Evolutionary conservation across 2,113 vertebrate genomes (phyloP).

Genomic region (Catagonus wagneri): DNA sequence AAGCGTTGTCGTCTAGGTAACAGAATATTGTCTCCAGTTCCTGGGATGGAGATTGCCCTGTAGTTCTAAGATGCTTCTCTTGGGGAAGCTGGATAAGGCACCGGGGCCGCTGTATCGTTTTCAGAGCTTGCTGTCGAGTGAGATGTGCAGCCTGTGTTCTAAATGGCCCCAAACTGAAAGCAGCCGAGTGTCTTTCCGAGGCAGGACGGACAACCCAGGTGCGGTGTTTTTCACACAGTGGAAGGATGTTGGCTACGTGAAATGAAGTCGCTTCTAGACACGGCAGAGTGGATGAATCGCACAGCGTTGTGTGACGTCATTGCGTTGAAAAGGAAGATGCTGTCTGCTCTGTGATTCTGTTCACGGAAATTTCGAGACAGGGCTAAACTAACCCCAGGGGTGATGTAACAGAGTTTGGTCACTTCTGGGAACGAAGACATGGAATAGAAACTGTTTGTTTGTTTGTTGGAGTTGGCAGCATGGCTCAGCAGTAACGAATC

Average conservation of each 20-base stretch:
- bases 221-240: not conserved
- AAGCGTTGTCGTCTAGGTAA: not conserved
- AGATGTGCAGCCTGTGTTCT: not conserved
- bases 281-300: not conserved
- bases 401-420: not conserved
- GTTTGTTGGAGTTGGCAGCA: too few species aligned
- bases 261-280: not conserved
- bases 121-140: not conserved
- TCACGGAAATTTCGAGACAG: not conserved
- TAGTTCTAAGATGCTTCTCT: not conserved
- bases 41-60: not conserved
- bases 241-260: not conserved
- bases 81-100: too few species aligned
- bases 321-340: too few species aligned
- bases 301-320: not conserved
- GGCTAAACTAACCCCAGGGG: not conserved
- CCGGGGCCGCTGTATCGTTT: not conserved
- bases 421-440: not conserved
- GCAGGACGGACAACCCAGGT: not conserved
- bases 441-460: not conserved
- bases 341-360: not conserved
- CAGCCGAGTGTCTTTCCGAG: not conserved
- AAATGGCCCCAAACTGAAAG: not conserved
- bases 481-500: too few species aligned
- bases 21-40: not conserved